Evolutionary conservation across 2,113 vertebrate genomes (phyloP).

Genomic region (Procavia capensis): DNA sequence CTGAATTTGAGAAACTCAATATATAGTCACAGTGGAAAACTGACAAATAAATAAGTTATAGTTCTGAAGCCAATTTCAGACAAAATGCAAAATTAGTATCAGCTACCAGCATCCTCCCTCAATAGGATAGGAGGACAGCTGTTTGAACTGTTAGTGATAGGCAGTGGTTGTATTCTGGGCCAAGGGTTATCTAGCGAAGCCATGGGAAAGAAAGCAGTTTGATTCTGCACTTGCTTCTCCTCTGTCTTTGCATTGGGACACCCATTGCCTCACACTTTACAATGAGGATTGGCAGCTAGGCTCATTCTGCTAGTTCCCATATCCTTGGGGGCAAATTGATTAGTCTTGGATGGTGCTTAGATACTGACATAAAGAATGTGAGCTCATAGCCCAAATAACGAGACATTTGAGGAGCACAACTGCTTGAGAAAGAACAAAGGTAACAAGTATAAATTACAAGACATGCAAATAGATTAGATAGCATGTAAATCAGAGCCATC

Average conservation of each 20-base stretch:
- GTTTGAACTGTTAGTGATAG: neutral
- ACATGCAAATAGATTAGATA: too few species aligned
- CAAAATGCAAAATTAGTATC: constrained; percentile 22
- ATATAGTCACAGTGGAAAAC: neutral
- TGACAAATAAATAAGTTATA: neutral
- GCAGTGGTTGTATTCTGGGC: neutral
- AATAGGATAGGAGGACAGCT: neutral
- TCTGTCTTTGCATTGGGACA: neutral
- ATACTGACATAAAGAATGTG: neutral
- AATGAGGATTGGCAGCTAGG: neutral
- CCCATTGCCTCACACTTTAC: neutral
- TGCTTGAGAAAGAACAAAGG: neutral
- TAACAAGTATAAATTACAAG: neutral
- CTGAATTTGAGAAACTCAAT: constrained; percentile 6
- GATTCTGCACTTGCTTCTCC: neutral
- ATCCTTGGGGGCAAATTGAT: neutral
- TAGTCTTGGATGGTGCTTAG: neutral
- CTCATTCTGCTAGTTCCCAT: neutral
- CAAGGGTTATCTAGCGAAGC: neutral
- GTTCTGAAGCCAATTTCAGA: neutral
- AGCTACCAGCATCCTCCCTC: neutral
- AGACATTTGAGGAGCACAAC: neutral
- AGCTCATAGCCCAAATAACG: neutral
- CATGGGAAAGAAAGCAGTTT: neutral
- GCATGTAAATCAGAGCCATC: neutral